Percentiles rank a stretch among this genome's conserved stretches.
These are phyloP conservation scores for Amazona ochrocephala DNA, from an alignment of 2,797 vertebrate genomes.

Conservation along the genomic window DNA sequence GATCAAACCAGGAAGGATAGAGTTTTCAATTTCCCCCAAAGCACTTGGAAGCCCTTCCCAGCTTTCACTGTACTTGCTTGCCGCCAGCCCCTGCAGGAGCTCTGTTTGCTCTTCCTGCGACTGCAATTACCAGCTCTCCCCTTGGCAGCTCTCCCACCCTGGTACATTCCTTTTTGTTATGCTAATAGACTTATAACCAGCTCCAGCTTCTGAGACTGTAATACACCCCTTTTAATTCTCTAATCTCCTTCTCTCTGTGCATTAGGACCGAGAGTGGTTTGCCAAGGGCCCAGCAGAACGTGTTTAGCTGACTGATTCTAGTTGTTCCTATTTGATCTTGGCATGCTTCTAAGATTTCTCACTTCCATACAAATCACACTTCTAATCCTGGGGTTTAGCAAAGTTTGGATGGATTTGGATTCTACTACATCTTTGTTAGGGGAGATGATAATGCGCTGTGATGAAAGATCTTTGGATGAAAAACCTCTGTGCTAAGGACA, in stretches of 20 bases:
- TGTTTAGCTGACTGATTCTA: slow-evolving; percentile 51
- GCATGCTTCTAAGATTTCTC: slow-evolving; percentile 48
- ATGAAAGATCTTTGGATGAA: slow-evolving; percentile 30
- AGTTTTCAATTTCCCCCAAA: slow-evolving; percentile 16
- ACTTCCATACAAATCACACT: slow-evolving; percentile 52
- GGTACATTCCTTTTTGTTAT: slow-evolving; percentile 62
- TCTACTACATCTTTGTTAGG: slow-evolving; percentile 19
- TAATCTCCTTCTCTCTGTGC: slow-evolving; percentile 33
- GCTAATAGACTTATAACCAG: slow-evolving; percentile 55
- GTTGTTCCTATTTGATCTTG: slow-evolving; percentile 48
- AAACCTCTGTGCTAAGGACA: not conserved
- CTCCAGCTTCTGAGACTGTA: slow-evolving; percentile 53
- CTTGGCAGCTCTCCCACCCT: slow-evolving; percentile 31
- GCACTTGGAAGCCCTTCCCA: slow-evolving; percentile 22
- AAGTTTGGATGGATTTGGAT: slow-evolving; percentile 44
- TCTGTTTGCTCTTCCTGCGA: slow-evolving; percentile 30
- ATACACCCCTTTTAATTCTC: slow-evolving; percentile 35
- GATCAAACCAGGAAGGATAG: slow-evolving; percentile 27
- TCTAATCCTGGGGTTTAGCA: slow-evolving; percentile 37
- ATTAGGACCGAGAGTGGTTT: not conserved
- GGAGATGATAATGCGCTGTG: not conserved
- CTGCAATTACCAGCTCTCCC: slow-evolving; percentile 37
- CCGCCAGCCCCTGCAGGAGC: slow-evolving; percentile 5
- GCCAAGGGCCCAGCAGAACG: not conserved
- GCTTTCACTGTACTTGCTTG: not conserved